Percentiles rank a stretch among this genome's conserved stretches.
These are phyloP conservation scores for Thalassarche chlororhynchos DNA, from an alignment of 2,113 vertebrate species.

Conservation along the genomic window DNA sequence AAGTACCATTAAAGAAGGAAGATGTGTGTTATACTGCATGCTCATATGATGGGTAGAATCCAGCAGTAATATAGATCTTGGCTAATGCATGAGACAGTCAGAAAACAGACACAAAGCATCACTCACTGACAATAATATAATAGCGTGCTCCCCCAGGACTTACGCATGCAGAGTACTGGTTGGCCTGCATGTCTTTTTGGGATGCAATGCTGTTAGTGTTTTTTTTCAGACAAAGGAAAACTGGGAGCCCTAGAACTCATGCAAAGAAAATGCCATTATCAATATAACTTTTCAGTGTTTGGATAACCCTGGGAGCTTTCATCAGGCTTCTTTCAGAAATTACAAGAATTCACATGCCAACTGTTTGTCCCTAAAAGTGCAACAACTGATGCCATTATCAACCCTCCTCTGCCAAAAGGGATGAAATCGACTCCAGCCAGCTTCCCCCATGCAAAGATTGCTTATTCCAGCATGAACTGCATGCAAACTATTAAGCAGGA, in stretches of 20 bases:
- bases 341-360: slow-evolving; percentile 61
- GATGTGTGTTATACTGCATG: background rate
- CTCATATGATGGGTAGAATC: background rate
- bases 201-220: background rate
- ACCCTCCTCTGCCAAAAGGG: slow-evolving; percentile 46
- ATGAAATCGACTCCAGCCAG: slow-evolving; percentile 57
- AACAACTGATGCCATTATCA: slow-evolving; percentile 62
- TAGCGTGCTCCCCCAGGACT: background rate
- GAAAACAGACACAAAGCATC: slow-evolving; percentile 23
- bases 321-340: slow-evolving; percentile 54
- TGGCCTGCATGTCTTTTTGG: slow-evolving; percentile 2
- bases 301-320: slow-evolving; percentile 56
- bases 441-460: slow-evolving; percentile 59
- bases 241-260: slow-evolving; percentile 36
- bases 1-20: background rate
- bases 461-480: slow-evolving; percentile 62
- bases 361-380: slow-evolving; percentile 68
- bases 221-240: slow-evolving; percentile 47
- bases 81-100: slow-evolving; percentile 4
- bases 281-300: slow-evolving; percentile 31
- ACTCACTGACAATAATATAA: slow-evolving; percentile 31
- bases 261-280: slow-evolving; percentile 63
- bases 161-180: background rate
- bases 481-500: slow-evolving; percentile 46
- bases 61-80: background rate